phyloP scores from a whole-genome alignment of 2,797 vertebrate species.

The Ciconia nigra region DNA sequence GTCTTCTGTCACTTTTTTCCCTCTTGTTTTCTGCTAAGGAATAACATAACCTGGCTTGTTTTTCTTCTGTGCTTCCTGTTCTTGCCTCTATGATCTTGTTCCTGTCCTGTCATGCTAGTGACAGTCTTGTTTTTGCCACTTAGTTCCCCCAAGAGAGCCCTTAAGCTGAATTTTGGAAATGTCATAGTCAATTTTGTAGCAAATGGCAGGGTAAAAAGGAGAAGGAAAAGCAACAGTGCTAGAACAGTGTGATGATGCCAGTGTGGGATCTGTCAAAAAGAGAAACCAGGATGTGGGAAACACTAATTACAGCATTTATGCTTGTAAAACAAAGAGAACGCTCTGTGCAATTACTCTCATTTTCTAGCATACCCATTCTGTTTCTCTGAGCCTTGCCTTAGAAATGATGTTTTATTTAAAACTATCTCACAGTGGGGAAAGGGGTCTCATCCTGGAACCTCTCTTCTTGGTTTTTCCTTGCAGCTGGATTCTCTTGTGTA shows the following conservation, averaged over 20 bases:
- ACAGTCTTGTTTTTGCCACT: slow-evolving; percentile 40
- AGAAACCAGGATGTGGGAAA: slow-evolving; percentile 34
- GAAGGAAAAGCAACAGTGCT: slow-evolving; percentile 5
- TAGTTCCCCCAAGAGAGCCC: slow-evolving; percentile 38
- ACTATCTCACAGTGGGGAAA: neutral
- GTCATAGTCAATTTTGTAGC: slow-evolving; percentile 32
- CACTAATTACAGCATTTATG: slow-evolving; percentile 40
- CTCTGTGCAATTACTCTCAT: neutral
- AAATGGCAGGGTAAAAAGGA: slow-evolving; percentile 23
- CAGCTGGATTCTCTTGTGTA: neutral
- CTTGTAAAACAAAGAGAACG: slow-evolving; percentile 40
- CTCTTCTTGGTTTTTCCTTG: neutral
- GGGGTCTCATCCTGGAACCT: neutral
- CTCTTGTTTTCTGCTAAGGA: slow-evolving; percentile 28
- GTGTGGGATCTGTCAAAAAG: slow-evolving; percentile 44
- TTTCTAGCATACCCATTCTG: neutral
- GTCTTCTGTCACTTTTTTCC: slow-evolving; percentile 20
- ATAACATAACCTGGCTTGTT: slow-evolving; percentile 36
- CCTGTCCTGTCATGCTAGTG: neutral
- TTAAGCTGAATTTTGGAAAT: slow-evolving; percentile 51
- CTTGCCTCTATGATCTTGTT: slow-evolving; percentile 53
- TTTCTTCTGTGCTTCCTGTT: slow-evolving; percentile 33
- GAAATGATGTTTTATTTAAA: slow-evolving; percentile 4
- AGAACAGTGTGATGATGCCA: slow-evolving; percentile 24
- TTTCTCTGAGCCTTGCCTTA: slow-evolving; percentile 1